These are phyloP conservation scores for Lipophrys pholis DNA, from an alignment of 2,113 vertebrate genomes.

Conservation along the genomic window DNA sequence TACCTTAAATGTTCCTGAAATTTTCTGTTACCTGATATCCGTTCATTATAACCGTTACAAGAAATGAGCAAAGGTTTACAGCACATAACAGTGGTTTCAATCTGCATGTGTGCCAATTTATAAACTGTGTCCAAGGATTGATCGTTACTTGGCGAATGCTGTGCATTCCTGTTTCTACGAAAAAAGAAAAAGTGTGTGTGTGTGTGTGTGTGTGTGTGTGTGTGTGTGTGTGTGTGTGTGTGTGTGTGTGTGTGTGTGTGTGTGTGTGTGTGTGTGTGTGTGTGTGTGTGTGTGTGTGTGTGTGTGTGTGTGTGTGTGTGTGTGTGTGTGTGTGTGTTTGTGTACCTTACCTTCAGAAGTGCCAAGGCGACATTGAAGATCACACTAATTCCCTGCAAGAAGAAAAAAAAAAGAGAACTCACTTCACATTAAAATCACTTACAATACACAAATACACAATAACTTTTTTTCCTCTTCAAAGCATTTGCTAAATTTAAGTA, in stretches of 20 bases:
- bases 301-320: conserved; percentile 6
- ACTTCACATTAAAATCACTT: no score
- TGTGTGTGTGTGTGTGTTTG: not conserved
- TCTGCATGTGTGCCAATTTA: not conserved
- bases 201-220: no score
- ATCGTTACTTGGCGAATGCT: not conserved
- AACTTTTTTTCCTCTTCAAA: not conserved
- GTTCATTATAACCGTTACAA: not conserved
- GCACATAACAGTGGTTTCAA: not conserved
- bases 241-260: conserved; percentile 4
- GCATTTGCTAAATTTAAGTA: not conserved
- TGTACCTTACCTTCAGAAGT: conserved; percentile 90
- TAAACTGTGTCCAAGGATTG: conserved; percentile 18
- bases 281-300: not conserved
- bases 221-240: not conserved
- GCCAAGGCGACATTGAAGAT: conserved; percentile 98
- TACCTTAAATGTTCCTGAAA: not conserved
- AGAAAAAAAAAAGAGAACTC: not conserved
- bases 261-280: conserved; percentile 1
- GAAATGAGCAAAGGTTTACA: not conserved
- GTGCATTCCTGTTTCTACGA: conserved; percentile 25
- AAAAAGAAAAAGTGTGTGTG: no score
- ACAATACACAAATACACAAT: no score
- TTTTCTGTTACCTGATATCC: not conserved
- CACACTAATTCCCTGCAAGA: conserved; percentile 94